phyloP scores from a whole-genome alignment of 2,113 vertebrate genomes.

The Percina caprodes region DNA sequence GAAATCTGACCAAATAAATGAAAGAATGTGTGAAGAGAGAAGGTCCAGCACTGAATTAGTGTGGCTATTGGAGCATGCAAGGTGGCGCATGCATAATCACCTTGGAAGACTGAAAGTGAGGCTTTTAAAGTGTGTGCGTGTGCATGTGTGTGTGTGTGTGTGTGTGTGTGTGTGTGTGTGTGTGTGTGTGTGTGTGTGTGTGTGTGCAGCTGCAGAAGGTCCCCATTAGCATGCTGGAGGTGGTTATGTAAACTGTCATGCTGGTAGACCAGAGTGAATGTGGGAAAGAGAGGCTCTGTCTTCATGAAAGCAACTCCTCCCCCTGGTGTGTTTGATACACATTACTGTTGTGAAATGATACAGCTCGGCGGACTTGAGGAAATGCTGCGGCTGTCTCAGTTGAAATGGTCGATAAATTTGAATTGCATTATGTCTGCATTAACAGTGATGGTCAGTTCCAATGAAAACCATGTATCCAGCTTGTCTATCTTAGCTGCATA shows the following conservation, averaged over 20 bases:
- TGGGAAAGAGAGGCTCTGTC: conserved; percentile 72
- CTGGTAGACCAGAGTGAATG: conserved; percentile 67
- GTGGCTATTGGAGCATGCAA: conserved; percentile 52
- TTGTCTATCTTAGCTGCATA: conserved; percentile 8
- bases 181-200: conserved; percentile 43
- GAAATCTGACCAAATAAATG: conserved; percentile 26
- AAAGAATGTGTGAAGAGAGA: conserved; percentile 55
- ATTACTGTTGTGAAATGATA: conserved; percentile 40
- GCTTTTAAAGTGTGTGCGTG: conserved; percentile 58
- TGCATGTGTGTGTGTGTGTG: conserved; percentile 35
- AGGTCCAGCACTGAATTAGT: conserved; percentile 50
- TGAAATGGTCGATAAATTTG: conserved; percentile 41
- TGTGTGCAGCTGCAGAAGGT: conserved; percentile 73
- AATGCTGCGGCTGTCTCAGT: conserved; percentile 33
- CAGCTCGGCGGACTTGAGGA: conserved; percentile 29
- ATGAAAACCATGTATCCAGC: conserved; percentile 13
- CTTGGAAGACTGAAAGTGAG: conserved; percentile 64
- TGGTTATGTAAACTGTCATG: conserved; percentile 79
- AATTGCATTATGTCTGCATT: conserved; percentile 47
- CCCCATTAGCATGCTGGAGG: conserved; percentile 80
- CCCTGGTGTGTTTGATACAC: conserved; percentile 29
- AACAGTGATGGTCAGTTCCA: conserved; percentile 29
- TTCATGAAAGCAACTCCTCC: conserved; percentile 47
- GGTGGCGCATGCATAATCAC: conserved; percentile 77
- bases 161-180: conserved; percentile 32